phyloP scores from a whole-genome alignment of 2,888 invertebrate genomes.

The Mylabris sibirica region DNA sequence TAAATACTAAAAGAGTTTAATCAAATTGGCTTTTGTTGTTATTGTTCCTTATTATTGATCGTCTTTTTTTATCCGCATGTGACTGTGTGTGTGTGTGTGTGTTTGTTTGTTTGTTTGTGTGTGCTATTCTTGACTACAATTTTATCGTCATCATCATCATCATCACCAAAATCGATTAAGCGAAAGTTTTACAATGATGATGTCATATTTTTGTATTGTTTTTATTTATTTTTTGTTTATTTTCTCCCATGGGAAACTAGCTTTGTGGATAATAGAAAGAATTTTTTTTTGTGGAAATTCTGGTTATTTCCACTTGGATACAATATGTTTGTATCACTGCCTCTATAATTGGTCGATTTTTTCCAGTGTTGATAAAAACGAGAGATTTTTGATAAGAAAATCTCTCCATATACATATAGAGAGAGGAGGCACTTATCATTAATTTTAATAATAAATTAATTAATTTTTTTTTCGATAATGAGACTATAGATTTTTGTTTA shows the following conservation, averaged over 20 bases:
- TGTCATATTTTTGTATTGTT: background rate
- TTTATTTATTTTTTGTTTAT: background rate
- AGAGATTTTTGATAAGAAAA: constrained; percentile 3
- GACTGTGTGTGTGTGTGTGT: too few species aligned
- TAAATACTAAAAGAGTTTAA: too few species aligned
- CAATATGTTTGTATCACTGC: background rate
- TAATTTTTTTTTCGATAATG: background rate
- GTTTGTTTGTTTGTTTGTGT: too few species aligned
- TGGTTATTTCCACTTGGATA: background rate
- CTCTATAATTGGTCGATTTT: background rate
- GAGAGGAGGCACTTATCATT: background rate
- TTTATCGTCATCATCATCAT: too few species aligned
- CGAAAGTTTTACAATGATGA: background rate
- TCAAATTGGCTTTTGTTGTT: too few species aligned
- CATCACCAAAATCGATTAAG: background rate
- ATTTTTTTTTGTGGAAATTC: background rate
- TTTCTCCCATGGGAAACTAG: background rate
- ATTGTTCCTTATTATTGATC: background rate
- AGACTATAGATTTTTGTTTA: background rate
- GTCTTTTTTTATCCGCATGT: too few species aligned
- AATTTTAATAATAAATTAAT: background rate
- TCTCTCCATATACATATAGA: background rate
- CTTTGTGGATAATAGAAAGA: background rate
- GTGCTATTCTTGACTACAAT: too few species aligned
- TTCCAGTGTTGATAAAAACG: background rate